Conservation (phyloP, 2,113 vertebrate species). For the Rallus limicola region DNA sequence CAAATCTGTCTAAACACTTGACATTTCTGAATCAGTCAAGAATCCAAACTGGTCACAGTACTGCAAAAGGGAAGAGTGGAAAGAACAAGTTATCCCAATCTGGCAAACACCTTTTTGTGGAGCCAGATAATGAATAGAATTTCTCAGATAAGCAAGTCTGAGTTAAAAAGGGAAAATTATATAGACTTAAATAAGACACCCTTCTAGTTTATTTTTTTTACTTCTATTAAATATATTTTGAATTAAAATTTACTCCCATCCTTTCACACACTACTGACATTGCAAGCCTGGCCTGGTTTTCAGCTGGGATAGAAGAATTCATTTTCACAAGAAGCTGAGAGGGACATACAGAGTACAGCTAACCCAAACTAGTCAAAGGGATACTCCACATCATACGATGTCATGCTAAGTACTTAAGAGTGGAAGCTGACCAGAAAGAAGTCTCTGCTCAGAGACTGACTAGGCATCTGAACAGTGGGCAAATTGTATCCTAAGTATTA, state of each 20-base stretch:
- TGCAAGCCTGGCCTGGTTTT: not conserved
- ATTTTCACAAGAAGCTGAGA: too few species aligned
- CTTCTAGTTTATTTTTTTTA: not conserved
- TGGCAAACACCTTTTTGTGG: not conserved
- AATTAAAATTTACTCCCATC: not conserved
- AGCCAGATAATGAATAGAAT: not conserved
- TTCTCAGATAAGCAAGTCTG: not conserved
- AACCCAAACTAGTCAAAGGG: too few species aligned
- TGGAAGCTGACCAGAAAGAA: too few species aligned
- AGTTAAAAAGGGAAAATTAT: not conserved
- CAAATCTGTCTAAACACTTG: not conserved
- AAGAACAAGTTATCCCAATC: not conserved
- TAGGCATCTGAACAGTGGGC: too few species aligned
- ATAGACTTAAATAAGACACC: not conserved
- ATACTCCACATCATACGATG: too few species aligned
- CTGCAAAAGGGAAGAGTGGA: not conserved
- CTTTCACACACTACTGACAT: not conserved
- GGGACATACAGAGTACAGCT: too few species aligned
- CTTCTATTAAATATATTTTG: not conserved
- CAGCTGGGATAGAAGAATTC: too few species aligned
- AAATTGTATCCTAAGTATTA: too few species aligned
- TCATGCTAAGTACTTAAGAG: too few species aligned
- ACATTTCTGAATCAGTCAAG: not conserved
- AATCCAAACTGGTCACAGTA: not conserved
- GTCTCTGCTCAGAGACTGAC: too few species aligned